phyloP scores from a whole-genome alignment of 2,113 vertebrate species.

The Aptenodytes patagonicus region DNA sequence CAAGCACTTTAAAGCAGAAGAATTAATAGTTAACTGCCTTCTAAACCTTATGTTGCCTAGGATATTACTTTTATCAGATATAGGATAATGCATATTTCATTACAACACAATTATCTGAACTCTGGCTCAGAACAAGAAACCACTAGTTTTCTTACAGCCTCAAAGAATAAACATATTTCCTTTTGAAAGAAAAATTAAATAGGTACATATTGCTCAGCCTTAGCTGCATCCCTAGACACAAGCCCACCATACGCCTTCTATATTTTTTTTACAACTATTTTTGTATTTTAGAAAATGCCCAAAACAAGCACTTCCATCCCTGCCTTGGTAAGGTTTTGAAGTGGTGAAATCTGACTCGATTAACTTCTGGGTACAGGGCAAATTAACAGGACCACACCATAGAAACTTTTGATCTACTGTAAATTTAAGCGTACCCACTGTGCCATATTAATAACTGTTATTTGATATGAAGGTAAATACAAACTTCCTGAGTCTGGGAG shows the following conservation, averaged over 20 bases:
- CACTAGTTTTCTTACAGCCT: background rate
- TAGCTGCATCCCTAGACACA: background rate
- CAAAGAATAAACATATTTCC: background rate
- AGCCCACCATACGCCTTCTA: background rate
- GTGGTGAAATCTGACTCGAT: background rate
- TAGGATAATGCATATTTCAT: background rate
- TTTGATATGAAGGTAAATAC: background rate
- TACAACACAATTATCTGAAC: background rate
- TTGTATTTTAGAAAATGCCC: background rate
- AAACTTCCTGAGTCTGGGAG: background rate
- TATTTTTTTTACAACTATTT: slow-evolving; percentile 14
- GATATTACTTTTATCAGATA: background rate
- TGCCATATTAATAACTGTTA: background rate
- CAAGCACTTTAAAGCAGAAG: background rate
- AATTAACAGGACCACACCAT: background rate
- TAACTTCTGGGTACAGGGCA: background rate
- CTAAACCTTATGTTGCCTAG: background rate
- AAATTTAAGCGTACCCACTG: background rate
- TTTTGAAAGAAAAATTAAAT: background rate
- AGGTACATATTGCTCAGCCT: background rate
- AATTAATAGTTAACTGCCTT: background rate
- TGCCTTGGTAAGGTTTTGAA: background rate
- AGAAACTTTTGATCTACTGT: background rate
- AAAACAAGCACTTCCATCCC: background rate
- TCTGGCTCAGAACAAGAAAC: background rate